Base-by-base conservation (phyloP, 2,113 vertebrate genomes). In the Ia io region DNA sequence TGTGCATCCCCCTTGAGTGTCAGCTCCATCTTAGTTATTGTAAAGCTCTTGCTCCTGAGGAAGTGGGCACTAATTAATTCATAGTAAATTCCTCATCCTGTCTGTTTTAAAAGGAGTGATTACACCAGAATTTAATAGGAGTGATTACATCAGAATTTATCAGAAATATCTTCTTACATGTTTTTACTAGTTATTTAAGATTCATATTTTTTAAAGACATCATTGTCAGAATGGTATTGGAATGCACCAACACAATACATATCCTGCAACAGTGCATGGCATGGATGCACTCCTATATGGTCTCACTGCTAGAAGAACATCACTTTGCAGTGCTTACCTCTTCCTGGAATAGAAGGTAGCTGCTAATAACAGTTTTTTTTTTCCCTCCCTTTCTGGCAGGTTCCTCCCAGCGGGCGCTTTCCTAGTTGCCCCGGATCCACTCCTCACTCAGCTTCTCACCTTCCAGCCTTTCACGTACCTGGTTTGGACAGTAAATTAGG, bases 401-500 rank as follows among this genome's bases (percentile, higher is more conserved):
- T 98, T 99, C 95, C 98, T 99, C 83, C 99, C 99, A 96, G 98
- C 96, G 7, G 96, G 74, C 2, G 97, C 98, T n/a, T 99, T 99
- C 90, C 97, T 99, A 35, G 98, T 99, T 94, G 98, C 98, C 67
- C 97, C 99, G 98, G 99, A 99, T 44, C 98, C 98, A 11, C 98
- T 99, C 59, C 78, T 99, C 97, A 97, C 93, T 3, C 99, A 99
- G 59, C 98, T 99, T 88, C 93, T 99, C 90, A 89, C 98, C 69
- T 98, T 98, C 67, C 98, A 95, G 30, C 94, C 99, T 67, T 99
- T 99, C 25, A 90, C 98, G 91, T 98, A 99, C 76, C 97, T 85
- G 37, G 98, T 99, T 42, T 99, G 96, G 97, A 96, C 87, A 96
- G 98, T 59, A 97, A 98, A 47, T 84, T 94, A 96, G 97, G 99